phyloP scores from a whole-genome alignment of 1,140 invertebrate genomes.

The Choristoneura fumiferana region DNA sequence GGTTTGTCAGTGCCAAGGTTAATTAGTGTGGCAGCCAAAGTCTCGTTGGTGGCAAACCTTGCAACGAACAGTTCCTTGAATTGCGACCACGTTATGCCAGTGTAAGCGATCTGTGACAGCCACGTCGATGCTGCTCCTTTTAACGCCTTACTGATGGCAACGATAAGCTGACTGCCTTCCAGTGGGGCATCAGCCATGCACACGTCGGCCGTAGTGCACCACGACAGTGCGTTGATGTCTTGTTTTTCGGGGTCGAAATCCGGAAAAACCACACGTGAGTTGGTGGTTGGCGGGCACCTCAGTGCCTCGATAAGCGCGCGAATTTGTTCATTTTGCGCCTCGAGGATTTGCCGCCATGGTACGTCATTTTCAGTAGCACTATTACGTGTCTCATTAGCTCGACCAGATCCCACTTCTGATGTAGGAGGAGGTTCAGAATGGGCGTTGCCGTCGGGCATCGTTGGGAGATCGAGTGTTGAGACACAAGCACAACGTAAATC shows the following conservation, averaged over 20 bases:
- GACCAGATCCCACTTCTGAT: too few relatives aligned
- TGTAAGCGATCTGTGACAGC: slow-evolving; percentile 46
- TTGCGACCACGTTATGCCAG: slow-evolving; percentile 39
- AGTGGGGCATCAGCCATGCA: neutral
- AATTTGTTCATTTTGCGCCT: too few relatives aligned
- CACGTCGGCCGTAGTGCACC: neutral
- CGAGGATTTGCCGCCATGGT: too few relatives aligned
- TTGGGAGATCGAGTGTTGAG: too few relatives aligned
- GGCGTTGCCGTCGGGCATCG: too few relatives aligned
- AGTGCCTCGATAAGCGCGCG: too few relatives aligned
- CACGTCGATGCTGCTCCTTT: slow-evolving; percentile 40
- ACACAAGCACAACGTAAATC: too few relatives aligned
- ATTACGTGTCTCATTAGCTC: too few relatives aligned
- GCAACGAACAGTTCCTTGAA: slow-evolving; percentile 40
- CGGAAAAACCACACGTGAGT: too few relatives aligned
- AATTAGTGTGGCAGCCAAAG: slow-evolving; percentile 36
- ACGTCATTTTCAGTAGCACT: too few relatives aligned
- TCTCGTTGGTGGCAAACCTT: slow-evolving; percentile 39
- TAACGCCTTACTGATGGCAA: slow-evolving; percentile 24
- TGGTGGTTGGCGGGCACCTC: too few relatives aligned
- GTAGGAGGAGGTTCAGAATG: too few relatives aligned
- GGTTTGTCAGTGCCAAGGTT: slow-evolving; percentile 26
- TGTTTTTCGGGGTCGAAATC: neutral
- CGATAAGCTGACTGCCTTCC: neutral
- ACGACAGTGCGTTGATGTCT: neutral